Evolutionary conservation across 23 tunicate species (phyloP), one percentile per base, ranked within the genome.

Genomic region (Diplosoma virens): DNA sequence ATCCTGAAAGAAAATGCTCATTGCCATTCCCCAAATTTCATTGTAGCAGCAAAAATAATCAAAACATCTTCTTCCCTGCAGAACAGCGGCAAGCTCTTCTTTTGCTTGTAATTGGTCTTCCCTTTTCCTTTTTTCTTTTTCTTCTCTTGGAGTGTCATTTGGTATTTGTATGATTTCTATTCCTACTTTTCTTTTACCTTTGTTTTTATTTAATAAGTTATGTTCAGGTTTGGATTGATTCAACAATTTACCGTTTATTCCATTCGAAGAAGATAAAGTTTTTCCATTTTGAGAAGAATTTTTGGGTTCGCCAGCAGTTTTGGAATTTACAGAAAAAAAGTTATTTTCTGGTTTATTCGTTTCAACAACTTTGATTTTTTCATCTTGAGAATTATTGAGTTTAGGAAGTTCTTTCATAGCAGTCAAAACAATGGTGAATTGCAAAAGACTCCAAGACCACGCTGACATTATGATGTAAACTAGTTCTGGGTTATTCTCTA

Each of bases 21-120:
- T 69, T 11, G 77, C 59, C 97, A 83, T 79, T 22, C 97, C 86
- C 97, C 97, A 90, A 21, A 84, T 84, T 59, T 90, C 97, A 26
- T 59, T 90, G 82, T 72, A 84, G 45, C 85, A 90, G 59, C 90
- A 84, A 54, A 90, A 90, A 20, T 82, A 84, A 0, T 77, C 81
- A 58, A 77, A 84, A 58, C 80, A 56, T 56, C 80, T n/a, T 31
- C 80, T 56, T n/a, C 80, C 80, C 21, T 32, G 11, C 25, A 58
- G 6, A 34, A 32, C 58, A 3, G 80, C 80, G 31, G 9, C 79
- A 22, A 81, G 58, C 27, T 81, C 79, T 29, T 81, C 86, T 1
- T 71, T 71, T 18, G 86, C 86, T 33, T 59, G 25, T 35, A 81
- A 31, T 25, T 41, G n/a, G 54, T 81, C 86, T 24, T 56, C 71